Evolutionary conservation across 2,888 invertebrate genomes (phyloP).

Genomic region (Eumerus sabulonum): DNA sequence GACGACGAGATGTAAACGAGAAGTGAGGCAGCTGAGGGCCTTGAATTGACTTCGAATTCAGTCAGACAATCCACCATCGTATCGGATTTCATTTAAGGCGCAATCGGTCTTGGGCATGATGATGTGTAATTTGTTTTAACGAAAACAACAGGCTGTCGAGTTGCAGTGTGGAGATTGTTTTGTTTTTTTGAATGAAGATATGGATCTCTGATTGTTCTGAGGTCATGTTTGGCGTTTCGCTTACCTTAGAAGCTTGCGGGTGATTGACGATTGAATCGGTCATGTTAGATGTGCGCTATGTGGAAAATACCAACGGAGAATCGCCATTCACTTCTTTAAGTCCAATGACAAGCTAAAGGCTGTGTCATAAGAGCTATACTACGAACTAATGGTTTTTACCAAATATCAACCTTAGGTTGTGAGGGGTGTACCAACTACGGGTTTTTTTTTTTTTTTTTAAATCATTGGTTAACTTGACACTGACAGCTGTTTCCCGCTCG

Average conservation of each 20-base stretch:
- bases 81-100: conserved; percentile 48
- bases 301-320: no score
- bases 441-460: no score
- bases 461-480: no score
- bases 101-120: conserved; percentile 60
- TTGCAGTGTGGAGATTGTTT: conserved; percentile 28
- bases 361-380: no score
- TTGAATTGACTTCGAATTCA: conserved; percentile 46
- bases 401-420: no score
- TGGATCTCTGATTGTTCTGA: conserved; percentile 52
- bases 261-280: conserved; percentile 12
- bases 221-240: conserved; percentile 32
- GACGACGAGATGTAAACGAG: conserved; percentile 47
- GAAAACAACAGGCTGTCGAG: conserved; percentile 5
- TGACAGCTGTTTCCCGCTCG: no score
- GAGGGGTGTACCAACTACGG: no score
- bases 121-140: conserved; percentile 61
- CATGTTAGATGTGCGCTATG: conserved; percentile 12
- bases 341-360: no score
- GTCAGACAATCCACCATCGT: conserved; percentile 46
- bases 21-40: conserved; percentile 47
- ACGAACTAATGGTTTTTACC: no score
- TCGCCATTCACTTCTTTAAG: no score
- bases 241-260: conserved; percentile 4
- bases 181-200: conserved; percentile 35